phyloP scores from a whole-genome alignment of 2,113 vertebrate species.

The Hemicordylus capensis region DNA sequence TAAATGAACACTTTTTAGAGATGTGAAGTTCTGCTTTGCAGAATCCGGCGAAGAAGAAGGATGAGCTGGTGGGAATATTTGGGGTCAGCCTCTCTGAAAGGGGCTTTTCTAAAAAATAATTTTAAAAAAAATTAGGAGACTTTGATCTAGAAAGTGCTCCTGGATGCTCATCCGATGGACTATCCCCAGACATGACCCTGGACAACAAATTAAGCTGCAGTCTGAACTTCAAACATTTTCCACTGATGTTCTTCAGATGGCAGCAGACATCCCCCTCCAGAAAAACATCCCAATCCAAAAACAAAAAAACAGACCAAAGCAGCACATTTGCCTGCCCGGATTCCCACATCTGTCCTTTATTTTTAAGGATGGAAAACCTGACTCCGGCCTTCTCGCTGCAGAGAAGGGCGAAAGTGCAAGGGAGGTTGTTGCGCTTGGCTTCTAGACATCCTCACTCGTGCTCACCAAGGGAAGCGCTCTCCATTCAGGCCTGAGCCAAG shows the following conservation, averaged over 20 bases:
- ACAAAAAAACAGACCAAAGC: not conserved
- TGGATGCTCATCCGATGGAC: not conserved
- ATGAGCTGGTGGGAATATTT: not conserved
- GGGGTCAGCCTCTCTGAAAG: not conserved
- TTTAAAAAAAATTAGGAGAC: not conserved
- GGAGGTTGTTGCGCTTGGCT: not conserved
- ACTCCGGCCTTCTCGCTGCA: slow-evolving; percentile 4
- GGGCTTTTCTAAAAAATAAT: not conserved
- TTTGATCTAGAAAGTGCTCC: not conserved
- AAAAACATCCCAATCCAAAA: not conserved
- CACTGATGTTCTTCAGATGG: not conserved
- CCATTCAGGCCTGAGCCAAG: not conserved
- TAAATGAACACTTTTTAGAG: not conserved
- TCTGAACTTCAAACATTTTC: slow-evolving; percentile 4
- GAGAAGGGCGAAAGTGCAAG: not conserved
- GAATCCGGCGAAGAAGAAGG: not conserved
- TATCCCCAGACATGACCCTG: not conserved
- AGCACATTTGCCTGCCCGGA: not conserved
- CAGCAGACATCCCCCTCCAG: not conserved
- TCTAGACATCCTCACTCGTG: not conserved
- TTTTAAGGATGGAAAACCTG: slow-evolving; percentile 6
- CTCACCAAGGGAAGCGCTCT: not conserved
- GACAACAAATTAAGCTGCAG: not conserved
- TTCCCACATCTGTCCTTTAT: slow-evolving; percentile 6
- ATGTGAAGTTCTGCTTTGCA: not conserved